These are phyloP conservation scores for Ichneumoninae sp. DNA, from an alignment of 2,888 invertebrate genomes.

Conservation along the genomic window DNA sequence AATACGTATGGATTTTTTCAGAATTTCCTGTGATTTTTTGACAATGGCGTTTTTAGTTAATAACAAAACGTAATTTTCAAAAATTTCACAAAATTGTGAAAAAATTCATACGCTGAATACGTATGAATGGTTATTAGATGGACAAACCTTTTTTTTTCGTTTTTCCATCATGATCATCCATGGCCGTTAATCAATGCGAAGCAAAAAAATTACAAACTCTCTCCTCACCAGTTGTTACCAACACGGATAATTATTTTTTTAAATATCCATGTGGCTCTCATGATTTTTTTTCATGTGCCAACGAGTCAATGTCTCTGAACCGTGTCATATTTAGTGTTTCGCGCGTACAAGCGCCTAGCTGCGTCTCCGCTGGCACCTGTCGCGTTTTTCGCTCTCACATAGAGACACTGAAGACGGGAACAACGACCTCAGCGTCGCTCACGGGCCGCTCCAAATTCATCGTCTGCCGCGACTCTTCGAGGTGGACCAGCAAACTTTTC, in stretches of 20 bases:
- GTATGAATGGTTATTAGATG: background rate
- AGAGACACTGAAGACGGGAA: constrained; percentile 39
- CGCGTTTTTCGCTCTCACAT: background rate
- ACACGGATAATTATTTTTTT: background rate
- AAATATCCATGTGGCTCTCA: background rate
- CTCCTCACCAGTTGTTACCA: background rate
- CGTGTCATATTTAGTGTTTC: constrained; percentile 28
- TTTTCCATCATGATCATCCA: background rate
- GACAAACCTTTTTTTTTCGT: background rate
- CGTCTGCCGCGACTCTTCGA: constrained; percentile 7
- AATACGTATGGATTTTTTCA: too few species aligned
- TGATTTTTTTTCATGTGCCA: background rate
- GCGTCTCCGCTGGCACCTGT: constrained; percentile 11
- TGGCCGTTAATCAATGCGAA: background rate
- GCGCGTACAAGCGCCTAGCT: background rate
- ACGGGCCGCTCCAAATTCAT: constrained; percentile 16
- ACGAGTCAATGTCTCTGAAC: constrained; percentile 9
- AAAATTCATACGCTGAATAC: too few species aligned
- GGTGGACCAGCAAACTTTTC: constrained; percentile 37
- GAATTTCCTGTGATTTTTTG: too few species aligned
- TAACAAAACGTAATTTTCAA: too few species aligned
- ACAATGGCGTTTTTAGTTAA: too few species aligned
- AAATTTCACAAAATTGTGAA: too few species aligned
- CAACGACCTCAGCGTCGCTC: constrained; percentile 49
- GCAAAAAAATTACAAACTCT: too few species aligned